Evolutionary conservation across 2,797 vertebrate genomes (phyloP).

Genomic region (Columba guinea): DNA sequence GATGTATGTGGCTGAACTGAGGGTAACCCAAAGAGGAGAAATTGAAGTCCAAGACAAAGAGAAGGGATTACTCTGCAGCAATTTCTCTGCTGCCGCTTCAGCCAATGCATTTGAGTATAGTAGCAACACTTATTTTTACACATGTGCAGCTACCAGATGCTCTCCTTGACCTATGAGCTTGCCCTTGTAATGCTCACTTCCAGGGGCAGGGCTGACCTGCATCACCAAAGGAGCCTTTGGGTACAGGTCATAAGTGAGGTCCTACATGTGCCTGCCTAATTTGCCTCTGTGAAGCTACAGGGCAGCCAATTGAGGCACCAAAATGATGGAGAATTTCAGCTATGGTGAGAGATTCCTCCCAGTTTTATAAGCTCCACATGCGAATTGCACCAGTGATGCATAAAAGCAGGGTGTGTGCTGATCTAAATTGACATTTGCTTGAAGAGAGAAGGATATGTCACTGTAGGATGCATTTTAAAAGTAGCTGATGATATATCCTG

Average conservation of each 20-base stretch:
- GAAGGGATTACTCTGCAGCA: neutral
- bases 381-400: neutral
- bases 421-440: neutral
- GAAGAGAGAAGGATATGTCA: neutral
- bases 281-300: neutral
- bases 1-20: neutral
- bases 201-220: neutral
- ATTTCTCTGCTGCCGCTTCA: neutral
- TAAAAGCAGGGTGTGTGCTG: neutral
- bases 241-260: neutral
- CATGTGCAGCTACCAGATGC: neutral
- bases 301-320: neutral
- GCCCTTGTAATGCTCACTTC: neutral
- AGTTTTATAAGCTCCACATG: neutral
- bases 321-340: neutral
- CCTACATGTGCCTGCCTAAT: fast-evolving
- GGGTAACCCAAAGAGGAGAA: neutral
- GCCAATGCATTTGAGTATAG: neutral
- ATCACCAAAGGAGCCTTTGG: neutral
- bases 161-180: neutral
- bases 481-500: conserved; percentile 28
- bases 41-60: neutral
- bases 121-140: neutral
- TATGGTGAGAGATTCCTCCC: neutral
- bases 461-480: conserved; percentile 33